Base-by-base conservation (phyloP, 2,888 invertebrate genomes). In the Brachynemurus nebulosus region DNA sequence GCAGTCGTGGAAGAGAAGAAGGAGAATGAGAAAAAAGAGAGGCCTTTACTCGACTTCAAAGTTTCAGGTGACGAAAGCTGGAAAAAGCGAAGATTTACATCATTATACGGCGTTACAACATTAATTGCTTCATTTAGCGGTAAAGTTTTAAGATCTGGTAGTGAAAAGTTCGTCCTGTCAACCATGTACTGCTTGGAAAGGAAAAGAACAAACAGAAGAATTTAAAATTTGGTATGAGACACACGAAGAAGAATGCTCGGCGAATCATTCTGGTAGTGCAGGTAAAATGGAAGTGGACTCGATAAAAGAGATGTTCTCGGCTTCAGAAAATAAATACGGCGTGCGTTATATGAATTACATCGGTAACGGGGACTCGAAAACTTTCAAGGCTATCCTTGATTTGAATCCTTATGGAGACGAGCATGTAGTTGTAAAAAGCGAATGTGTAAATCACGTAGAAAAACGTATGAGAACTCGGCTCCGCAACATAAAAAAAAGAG, bases 281-380 rank as follows among this genome's bases (percentile, higher is more conserved):
- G 40, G 40, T 11, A 40, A 40, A 19, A 40, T 40, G 40, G 40
- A 40, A 23, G 40, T 40, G n/a, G 11, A 19, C 8, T 8, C 21
- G 12, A 12, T 40, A 6, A 11, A n/a, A 8, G 40, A 19, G n/a
- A 19, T 40, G 21, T 40, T 40, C 12, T n/a, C n/a, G 11, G 23
- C 12, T 8, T 40, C 40, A n/a, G 7, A n/a, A 8, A 17, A 40
- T 23, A 36, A 40, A 40, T 21, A 12, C 6, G n/a, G 39, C 51
- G 21, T 40, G 8, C 40, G 23, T 7, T 55, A 52, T 34, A 18
- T 1, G 3, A 52, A 49, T 42, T 54, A 52, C 34, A 52, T 54
- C 17, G 36, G 36, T 5, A 18, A 36, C 36, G 36, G 36, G 4
- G 36, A 36, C 9, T 14, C 14, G 4, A 54, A 54, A 49, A 53